Percentiles rank a stretch among this genome's conserved stretches.
Conservation (phyloP, 2,888 invertebrate genomes). For the Masnerella sp. region DNA sequence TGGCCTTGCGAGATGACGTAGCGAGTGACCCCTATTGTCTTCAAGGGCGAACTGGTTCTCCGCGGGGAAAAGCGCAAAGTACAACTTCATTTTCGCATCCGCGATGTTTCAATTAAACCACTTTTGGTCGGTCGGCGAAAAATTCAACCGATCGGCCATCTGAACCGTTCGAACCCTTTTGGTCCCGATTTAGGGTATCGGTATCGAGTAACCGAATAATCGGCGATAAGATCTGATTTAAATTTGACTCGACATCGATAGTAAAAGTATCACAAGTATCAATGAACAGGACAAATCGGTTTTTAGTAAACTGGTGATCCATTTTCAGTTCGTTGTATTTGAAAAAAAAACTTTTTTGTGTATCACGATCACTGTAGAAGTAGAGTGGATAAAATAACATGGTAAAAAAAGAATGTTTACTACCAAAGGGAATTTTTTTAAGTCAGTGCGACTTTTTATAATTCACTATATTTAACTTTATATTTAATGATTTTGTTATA, state of each 20-base stretch:
- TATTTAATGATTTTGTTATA: too few species aligned
- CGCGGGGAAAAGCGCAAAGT: constrained; percentile 62
- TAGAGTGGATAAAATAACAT: too few species aligned
- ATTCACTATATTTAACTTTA: too few species aligned
- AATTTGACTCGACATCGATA: constrained; percentile 23
- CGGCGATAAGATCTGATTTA: constrained; percentile 7
- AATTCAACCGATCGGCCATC: constrained; percentile 9
- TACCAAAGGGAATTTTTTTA: too few species aligned
- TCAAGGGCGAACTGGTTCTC: constrained; percentile 66
- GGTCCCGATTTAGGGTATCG: constrained; percentile 15
- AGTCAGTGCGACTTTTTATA: too few species aligned
- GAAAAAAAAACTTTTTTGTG: too few species aligned
- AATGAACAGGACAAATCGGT: background rate
- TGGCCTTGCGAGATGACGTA: constrained; percentile 73
- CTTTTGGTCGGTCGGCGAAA: constrained; percentile 18
- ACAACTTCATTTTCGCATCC: constrained; percentile 67
- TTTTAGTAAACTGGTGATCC: too few species aligned
- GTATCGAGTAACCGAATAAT: constrained; percentile 29
- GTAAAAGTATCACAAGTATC: constrained; percentile 21
- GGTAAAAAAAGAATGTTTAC: too few species aligned
- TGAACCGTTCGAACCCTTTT: constrained; percentile 6
- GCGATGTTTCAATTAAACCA: constrained; percentile 46
- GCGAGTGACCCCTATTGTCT: constrained; percentile 71
- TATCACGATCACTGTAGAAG: too few species aligned
- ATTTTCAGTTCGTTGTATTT: too few species aligned